Evolutionary conservation across 2,888 invertebrate species (phyloP).

Genomic region (Hanleya hanleyi): DNA sequence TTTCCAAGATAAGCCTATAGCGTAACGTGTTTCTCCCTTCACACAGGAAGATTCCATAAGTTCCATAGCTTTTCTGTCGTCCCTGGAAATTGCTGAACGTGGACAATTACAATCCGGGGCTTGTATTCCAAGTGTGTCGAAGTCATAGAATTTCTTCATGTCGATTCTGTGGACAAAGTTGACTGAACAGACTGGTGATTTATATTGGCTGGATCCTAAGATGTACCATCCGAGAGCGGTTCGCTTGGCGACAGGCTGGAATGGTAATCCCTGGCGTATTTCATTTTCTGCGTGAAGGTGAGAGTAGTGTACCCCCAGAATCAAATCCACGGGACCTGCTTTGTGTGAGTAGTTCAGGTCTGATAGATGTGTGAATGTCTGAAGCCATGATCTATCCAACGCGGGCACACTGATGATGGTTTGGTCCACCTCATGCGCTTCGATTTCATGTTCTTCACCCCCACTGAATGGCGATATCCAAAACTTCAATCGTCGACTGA

Average conservation of each 20-base stretch:
- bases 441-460: not conserved
- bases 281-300: conserved; percentile 19
- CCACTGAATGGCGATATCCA: conserved; percentile 3
- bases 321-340: conserved; percentile 14
- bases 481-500: not conserved
- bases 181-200: conserved; percentile 3
- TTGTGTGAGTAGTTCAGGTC: conserved; percentile 10
- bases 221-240: not conserved
- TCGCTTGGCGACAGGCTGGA: conserved; percentile 18
- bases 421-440: not conserved
- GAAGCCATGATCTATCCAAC: conserved; percentile 12
- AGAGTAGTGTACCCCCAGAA: conserved; percentile 21
- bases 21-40: conserved; percentile 1
- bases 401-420: conserved; percentile 9
- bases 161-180: conserved; percentile 17
- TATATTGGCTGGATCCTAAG: too few species aligned
- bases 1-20: conserved; percentile 18
- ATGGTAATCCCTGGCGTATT: conserved; percentile 10
- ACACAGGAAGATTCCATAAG: not conserved
- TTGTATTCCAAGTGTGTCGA: conserved; percentile 17
- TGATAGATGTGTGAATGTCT: not conserved
- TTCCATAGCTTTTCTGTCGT: not conserved
- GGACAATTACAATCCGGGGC: conserved; percentile 12
- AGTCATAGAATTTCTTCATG: conserved; percentile 23
- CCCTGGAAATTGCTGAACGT: not conserved